Evolutionary conservation across 2,888 invertebrate genomes (phyloP), one percentile per base, ranked within the genome.

Genomic region (Xestia sexstrigata): DNA sequence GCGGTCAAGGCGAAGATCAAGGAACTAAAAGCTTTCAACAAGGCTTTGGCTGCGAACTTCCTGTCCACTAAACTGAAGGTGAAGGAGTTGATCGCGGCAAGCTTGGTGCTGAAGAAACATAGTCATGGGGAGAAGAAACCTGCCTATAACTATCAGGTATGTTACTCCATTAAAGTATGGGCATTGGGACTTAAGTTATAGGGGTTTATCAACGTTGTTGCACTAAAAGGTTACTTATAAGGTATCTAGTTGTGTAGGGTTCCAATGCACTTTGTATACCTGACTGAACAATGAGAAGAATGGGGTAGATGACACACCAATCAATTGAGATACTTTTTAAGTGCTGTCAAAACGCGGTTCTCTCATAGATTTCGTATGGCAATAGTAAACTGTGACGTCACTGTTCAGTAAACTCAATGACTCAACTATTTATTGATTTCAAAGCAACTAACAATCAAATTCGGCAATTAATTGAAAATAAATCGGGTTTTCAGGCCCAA

Each of bases 1-100:
- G 94, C 93, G 1, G 76, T 96, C 55, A 96, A 96, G 78, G 93
- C 96, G 0, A 95, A 96, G 84, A 87, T 96, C 13, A 94, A 95
- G 45, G 94, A 96, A 75, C 84, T 96, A 13, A 95, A 95, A 81
- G 95, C 93, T 0, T 95, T 96, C 81, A 93, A 95, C 77, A 96
- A 95, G 70, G 95, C 96, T 2, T 85, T 96, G 62, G 94, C 93
- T 0, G 96, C 95, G 0, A 95, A 95, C 80, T 89, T 96, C 71
- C 86, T 96, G 45, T 84, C 93, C 1, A 95, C 96, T 0, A 96
- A 96, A 80, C 82, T 96, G 5, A 94, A 94, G 83, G 83, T 96
- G 8, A 96, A 96, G 73, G 95, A 96, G 49, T 77, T 96, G 15
- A 52, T 95, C 13, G 90, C 90, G 4, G 90, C 92, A 60, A 92